Percentiles rank a stretch among this genome's conserved stretches.
Conservation (phyloP, 2,888 invertebrate genomes). For the Stenodera caucasica region DNA sequence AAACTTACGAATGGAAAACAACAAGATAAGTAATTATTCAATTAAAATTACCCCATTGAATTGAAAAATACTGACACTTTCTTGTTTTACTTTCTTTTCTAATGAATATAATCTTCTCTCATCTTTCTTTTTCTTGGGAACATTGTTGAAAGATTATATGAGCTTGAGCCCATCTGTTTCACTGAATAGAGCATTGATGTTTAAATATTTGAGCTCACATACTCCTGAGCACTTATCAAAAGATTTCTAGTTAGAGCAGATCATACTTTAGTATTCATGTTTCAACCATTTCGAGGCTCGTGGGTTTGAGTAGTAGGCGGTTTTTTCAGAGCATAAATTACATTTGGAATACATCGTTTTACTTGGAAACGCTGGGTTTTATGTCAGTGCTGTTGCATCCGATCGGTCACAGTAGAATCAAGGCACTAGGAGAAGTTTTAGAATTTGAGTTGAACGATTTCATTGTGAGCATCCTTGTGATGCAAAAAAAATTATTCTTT, state of each 20-base stretch:
- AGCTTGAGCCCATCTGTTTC: constrained; percentile 14
- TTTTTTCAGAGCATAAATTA: constrained; percentile 18
- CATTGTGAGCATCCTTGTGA: constrained; percentile 20
- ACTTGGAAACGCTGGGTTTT: constrained; percentile 25
- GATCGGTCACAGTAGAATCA: constrained; percentile 30
- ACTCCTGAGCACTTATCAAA: constrained; percentile 19
- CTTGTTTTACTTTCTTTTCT: too few relatives aligned
- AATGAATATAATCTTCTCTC: too few relatives aligned
- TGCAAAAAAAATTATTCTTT: constrained; percentile 21
- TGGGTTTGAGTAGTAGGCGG: constrained; percentile 10
- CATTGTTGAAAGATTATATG: constrained; percentile 19
- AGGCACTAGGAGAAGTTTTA: constrained; percentile 30
- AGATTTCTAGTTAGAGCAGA: constrained; percentile 17
- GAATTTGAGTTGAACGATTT: constrained; percentile 16
- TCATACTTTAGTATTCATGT: constrained; percentile 26
- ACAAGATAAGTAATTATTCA: too few relatives aligned
- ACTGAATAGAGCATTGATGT: constrained; percentile 22
- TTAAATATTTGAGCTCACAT: constrained; percentile 21
- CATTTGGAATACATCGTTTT: constrained; percentile 22
- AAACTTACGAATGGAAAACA: too few relatives aligned
- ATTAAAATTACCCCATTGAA: too few relatives aligned
- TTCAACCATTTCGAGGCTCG: constrained; percentile 25
- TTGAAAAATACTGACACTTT: too few relatives aligned
- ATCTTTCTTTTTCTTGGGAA: constrained; percentile 1
- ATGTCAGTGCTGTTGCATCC: constrained; percentile 26